Base-by-base conservation (phyloP, 2,797 vertebrate genomes). In the Fratercula arctica region DNA sequence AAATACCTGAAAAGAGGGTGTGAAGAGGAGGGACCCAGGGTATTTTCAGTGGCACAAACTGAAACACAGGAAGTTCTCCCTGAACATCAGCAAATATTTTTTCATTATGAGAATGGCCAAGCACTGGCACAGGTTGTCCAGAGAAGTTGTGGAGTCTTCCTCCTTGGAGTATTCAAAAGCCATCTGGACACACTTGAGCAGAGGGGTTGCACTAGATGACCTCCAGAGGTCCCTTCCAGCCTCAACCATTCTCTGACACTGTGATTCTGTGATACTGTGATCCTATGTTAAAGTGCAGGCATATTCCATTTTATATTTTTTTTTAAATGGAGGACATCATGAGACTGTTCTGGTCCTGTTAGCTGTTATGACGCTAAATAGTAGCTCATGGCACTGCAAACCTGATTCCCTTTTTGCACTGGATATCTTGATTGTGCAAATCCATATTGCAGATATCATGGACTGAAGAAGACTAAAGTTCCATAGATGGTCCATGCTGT, bases 401-500 rank as follows among this genome's bases (percentile, higher is more conserved):
- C 4, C 3, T 18, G 13, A 46, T 86, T 84, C 87, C 7, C 8
- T 60, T 92, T 69, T 43, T 45, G 16, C 39, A 28, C 6, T 70
- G 18, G 7, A 10, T 89, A 67, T 60, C 26, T 39, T 45, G n/a
- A 26, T 28, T 61, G 23, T 86, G 88, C 45, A 78, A 33, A 63
- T 54, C 25, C 6, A 24, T 16, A 21, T 6, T 46, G 17, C 24
- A 73, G 24, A 57, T 2, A 9, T 28, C 19, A 33, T 4, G 15
- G 31, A 19, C 5, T 60, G 31, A 68, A 67, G 28, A 67, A 4
- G 24, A 35, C 9, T 11, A 19, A 59, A 74, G 11, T 41, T 35
- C 21, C 1, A 1, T 50, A 46, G 11, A 20, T 9, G 11, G 13
- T 26, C 35, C 39, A 46, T 8, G 7, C 1, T 10, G 3, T 10